These are phyloP conservation scores for Threskiornis aethiopicus DNA, from an alignment of 2,797 vertebrate species.

Conservation along the genomic window DNA sequence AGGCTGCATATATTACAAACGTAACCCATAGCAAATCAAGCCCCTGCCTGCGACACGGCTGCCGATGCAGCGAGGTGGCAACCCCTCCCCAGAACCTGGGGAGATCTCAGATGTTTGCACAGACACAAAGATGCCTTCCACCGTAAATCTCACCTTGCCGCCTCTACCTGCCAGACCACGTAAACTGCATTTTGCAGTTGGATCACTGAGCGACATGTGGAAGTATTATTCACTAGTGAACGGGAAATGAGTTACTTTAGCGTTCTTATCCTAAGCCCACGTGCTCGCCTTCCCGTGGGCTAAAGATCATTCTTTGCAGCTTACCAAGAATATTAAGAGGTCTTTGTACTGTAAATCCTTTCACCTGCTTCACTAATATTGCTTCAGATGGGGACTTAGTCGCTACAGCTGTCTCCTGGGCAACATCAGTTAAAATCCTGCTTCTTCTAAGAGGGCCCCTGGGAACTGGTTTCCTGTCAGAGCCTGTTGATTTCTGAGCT, in stretches of 20 bases:
- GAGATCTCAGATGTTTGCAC: not conserved
- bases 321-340: constrained; percentile 13
- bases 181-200: not conserved
- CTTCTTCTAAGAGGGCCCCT: constrained; percentile 30
- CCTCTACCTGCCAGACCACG: not conserved
- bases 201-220: rapidly evolving
- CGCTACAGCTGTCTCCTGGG: constrained; percentile 51
- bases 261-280: not conserved
- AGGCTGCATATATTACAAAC: not conserved
- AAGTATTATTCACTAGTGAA: not conserved
- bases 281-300: rapidly evolving
- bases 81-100: not conserved
- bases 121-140: not conserved
- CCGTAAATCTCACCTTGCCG: not conserved
- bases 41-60: not conserved
- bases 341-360: constrained; percentile 43
- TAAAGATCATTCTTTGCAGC: not conserved
- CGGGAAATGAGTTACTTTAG: not conserved
- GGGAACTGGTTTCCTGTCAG: constrained; percentile 56
- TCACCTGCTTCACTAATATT: constrained; percentile 20
- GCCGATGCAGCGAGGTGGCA: rapidly evolving
- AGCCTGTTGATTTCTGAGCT: constrained; percentile 59
- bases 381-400: not conserved
- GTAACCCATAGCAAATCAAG: not conserved
- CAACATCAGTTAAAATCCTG: constrained; percentile 55